Percentiles rank a stretch among this genome's conserved stretches.
Conservation (phyloP, 2,113 vertebrate genomes). For the Pleuronectes platessa region DNA sequence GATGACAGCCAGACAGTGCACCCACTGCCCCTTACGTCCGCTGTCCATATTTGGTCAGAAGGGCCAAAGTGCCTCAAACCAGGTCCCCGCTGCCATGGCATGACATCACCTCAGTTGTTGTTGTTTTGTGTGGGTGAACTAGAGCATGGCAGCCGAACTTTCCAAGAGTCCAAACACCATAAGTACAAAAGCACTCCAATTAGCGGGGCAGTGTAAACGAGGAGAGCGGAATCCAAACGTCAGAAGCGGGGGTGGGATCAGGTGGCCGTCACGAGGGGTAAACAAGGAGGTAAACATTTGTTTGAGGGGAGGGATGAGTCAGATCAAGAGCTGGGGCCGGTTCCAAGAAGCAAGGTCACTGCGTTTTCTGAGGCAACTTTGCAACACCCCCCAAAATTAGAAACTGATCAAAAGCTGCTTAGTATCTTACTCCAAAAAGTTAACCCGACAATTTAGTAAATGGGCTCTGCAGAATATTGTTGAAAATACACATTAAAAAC, state of each 20-base stretch:
- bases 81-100: constrained; percentile 16
- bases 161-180: constrained; percentile 55
- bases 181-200: constrained; percentile 54
- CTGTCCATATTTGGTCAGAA: constrained; percentile 56
- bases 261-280: constrained; percentile 33
- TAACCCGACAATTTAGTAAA: not conserved
- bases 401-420: not conserved
- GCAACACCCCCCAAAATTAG: not conserved
- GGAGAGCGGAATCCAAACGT: constrained; percentile 20
- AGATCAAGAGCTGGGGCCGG: not conserved
- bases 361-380: not conserved
- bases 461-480: not conserved
- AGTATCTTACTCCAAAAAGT: too few species aligned
- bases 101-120: constrained; percentile 54
- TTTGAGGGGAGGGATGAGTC: constrained; percentile 57
- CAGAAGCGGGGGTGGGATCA: constrained; percentile 52
- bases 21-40: constrained; percentile 34
- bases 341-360: constrained; percentile 11
- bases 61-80: not conserved
- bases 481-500: not conserved
- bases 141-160: constrained; percentile 52
- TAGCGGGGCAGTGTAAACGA: constrained; percentile 56
- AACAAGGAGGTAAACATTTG: constrained; percentile 63
- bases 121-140: constrained; percentile 66
- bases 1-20: not conserved